Percentiles rank a stretch among this genome's conserved stretches.
These are phyloP conservation scores for Acanthornis magna DNA, from an alignment of 2,797 vertebrate species.

Conservation along the genomic window DNA sequence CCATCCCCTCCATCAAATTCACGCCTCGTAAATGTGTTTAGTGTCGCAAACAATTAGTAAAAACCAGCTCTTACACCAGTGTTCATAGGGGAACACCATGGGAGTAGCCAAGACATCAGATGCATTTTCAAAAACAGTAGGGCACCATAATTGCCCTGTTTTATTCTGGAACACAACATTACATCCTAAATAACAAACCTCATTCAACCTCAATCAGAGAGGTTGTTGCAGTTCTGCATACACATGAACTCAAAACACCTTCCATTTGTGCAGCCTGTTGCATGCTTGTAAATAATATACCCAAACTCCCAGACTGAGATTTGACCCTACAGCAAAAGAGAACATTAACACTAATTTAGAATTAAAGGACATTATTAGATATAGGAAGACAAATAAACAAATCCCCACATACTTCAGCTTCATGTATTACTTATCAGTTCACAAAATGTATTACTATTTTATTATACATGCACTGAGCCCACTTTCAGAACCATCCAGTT, in stretches of 20 bases:
- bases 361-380: background rate
- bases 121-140: background rate
- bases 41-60: background rate
- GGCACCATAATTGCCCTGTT: background rate
- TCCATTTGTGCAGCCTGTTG: background rate
- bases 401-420: background rate
- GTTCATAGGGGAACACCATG: background rate
- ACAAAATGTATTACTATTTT: background rate
- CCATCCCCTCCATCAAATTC: no score
- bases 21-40: fast-evolving
- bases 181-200: background rate
- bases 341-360: background rate
- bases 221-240: background rate
- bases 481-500: background rate
- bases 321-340: background rate
- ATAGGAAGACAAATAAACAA: background rate
- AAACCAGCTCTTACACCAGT: background rate
- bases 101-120: background rate
- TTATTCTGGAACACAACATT: background rate
- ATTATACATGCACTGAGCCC: background rate
- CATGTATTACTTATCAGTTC: background rate
- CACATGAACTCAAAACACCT: background rate
- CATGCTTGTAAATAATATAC: background rate
- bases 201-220: background rate
- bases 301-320: background rate